These are phyloP conservation scores for Agrotis ipsilon DNA, from an alignment of 2,888 invertebrate species.

Conservation along the genomic window DNA sequence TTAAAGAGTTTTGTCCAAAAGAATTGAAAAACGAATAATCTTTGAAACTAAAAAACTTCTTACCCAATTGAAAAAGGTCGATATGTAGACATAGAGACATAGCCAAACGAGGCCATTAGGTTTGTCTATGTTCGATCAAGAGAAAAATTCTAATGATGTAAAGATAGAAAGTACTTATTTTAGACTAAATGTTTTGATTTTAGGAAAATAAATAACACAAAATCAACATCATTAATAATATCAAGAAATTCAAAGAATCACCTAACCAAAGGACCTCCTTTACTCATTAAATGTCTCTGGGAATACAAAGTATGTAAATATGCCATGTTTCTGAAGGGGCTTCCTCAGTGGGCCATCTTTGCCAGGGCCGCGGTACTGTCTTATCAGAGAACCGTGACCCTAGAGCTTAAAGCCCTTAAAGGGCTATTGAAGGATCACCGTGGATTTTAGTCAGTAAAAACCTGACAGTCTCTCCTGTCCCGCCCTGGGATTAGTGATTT, in stretches of 20 bases:
- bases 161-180: constrained; percentile 7
- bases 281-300: too few species aligned
- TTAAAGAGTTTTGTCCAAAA: background rate
- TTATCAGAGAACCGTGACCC: too few species aligned
- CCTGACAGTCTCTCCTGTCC: too few species aligned
- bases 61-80: constrained; percentile 23
- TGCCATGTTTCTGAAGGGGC: too few species aligned
- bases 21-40: background rate
- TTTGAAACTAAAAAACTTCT: background rate
- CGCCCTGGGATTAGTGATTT: too few species aligned
- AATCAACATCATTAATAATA: constrained; percentile 5
- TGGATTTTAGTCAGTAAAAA: too few species aligned
- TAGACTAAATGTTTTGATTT: background rate
- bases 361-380: too few species aligned
- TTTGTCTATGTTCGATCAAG: constrained; percentile 13
- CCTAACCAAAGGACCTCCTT: too few species aligned
- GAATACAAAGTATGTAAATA: too few species aligned
- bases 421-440: too few species aligned
- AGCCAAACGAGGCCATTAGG: constrained; percentile 30
- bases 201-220: constrained; percentile 5
- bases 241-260: background rate
- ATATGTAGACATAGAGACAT: constrained; percentile 37
- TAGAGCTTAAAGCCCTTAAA: too few species aligned
- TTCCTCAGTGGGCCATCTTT: too few species aligned
- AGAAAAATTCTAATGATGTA: constrained; percentile 27